Evolutionary conservation across 1,140 invertebrate species (phyloP), one percentile per base, ranked within the genome.

Genomic region (Nasonia longicornis): DNA sequence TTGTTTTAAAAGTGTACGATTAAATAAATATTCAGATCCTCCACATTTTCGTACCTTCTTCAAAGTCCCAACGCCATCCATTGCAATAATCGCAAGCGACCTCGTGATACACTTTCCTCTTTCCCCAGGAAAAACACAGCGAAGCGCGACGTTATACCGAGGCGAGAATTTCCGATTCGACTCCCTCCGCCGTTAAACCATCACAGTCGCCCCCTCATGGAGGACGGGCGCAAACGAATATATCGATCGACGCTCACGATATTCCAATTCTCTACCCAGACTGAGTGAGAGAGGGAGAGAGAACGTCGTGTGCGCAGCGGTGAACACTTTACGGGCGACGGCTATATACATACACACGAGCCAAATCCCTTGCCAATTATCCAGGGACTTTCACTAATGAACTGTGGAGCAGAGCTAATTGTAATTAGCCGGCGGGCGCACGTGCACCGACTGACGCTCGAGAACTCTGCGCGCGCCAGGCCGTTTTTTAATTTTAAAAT

Each of bases 391-490:
- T 63, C 77, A 67, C 83, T 86, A 85, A 87, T 87, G 86, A 87
- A 86, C 86, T 86, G 83, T 83, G 82, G 74, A 84, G 70, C 84
- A 83, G 79, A 82, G 77, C 83, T 86, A 85, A 86, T 85, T 87
- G 83, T 85, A 86, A 87, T 85, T 85, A 87, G 70, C 80, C 80
- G 12, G 16, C 7, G 71, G 8, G 71, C 6, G n/a, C 31, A 20
- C n/a, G 45, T 58, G 69, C 38, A 20, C 26, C 75, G 63, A 58
- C 26, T 73, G n/a, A 73, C 12, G 35, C 42, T 38, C 69, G 38
- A 71, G 64, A 67, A 67, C 64, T 31, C 63, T 64, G 26, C 11
- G 69, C 26, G 26, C 1, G 26, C 1, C 20, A 20, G 26, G 29
- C 31, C 35, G 14, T 71, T 71, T 71, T 42, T 71, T 38, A 71